Evolutionary conservation across 2,888 invertebrate genomes (phyloP).

Genomic region (Vandiemenella viatica): DNA sequence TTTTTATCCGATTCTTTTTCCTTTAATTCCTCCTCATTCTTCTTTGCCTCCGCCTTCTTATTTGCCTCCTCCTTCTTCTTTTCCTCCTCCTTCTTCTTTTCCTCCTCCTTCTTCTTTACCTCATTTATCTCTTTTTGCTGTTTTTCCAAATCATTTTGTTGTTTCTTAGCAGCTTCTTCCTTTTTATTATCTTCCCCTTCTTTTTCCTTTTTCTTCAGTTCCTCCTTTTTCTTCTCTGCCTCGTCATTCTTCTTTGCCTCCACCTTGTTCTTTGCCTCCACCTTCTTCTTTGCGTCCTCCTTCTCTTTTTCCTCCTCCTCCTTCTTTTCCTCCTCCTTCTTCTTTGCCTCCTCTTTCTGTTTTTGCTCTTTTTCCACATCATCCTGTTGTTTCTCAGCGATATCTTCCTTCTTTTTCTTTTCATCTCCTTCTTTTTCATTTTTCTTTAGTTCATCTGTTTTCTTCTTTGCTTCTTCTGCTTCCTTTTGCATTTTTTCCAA

Average conservation of each 20-base stretch:
- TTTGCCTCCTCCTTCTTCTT: no score
- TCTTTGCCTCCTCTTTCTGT: slow-evolving; percentile 4
- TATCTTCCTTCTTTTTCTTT: not conserved
- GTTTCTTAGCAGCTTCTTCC: slow-evolving; percentile 15
- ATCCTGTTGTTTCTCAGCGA: slow-evolving; percentile 5
- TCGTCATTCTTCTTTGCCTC: not conserved
- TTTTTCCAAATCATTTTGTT: no score
- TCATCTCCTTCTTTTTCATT: not conserved
- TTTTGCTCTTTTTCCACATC: slow-evolving; percentile 8
- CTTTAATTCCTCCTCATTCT: no score
- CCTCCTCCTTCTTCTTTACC: no score
- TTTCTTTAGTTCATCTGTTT: slow-evolving; percentile 8
- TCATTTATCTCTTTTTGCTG: no score
- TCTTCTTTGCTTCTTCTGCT: slow-evolving; percentile 7
- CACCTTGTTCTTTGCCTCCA: slow-evolving; percentile 1
- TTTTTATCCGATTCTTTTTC: no score
- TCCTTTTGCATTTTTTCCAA: slow-evolving; percentile 7
- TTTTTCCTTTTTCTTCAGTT: slow-evolving; percentile 1
- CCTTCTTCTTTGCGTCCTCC: slow-evolving; percentile 10
- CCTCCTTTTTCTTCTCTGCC: slow-evolving; percentile 1
- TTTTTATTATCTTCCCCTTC: slow-evolving; percentile 10
- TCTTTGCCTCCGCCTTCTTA: no score
- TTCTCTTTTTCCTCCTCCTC: slow-evolving; percentile 7
- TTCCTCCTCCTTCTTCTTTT: no score
- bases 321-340: slow-evolving; percentile 9